Percentiles rank a stretch among this genome's conserved stretches.
Evolutionary conservation across 2,888 invertebrate species (phyloP).

Genomic region (Acleris holmiana): DNA sequence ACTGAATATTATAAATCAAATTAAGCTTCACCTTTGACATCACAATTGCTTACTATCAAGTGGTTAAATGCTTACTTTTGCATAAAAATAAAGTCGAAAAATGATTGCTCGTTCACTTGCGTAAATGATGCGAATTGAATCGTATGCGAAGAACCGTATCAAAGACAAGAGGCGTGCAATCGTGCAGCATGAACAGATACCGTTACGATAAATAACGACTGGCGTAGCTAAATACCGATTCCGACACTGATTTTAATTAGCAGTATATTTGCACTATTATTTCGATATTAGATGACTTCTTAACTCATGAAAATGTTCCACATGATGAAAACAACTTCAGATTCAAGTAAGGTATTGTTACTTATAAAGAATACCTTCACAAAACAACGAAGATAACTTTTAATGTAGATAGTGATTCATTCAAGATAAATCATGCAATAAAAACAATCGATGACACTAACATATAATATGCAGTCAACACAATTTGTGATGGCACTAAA

Average conservation of each 20-base stretch:
- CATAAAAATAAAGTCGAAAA: too few species aligned
- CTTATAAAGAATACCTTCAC: too few species aligned
- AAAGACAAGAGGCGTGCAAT: too few species aligned
- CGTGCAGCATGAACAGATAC: slow-evolving; percentile 21
- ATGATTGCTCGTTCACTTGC: too few species aligned
- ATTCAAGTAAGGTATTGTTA: too few species aligned
- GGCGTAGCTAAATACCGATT: background rate
- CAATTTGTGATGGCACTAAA: background rate
- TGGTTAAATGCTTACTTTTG: too few species aligned
- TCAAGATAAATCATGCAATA: slow-evolving; percentile 5
- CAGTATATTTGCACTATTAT: background rate
- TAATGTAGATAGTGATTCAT: background rate
- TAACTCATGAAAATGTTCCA: background rate
- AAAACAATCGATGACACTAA: slow-evolving; percentile 3
- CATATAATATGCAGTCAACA: background rate
- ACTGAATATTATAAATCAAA: too few species aligned
- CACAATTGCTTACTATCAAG: too few species aligned
- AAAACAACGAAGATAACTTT: too few species aligned
- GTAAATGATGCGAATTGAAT: too few species aligned
- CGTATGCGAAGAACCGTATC: background rate
- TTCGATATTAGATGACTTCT: background rate
- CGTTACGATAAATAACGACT: background rate
- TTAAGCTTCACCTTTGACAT: too few species aligned
- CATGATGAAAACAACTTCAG: too few species aligned
- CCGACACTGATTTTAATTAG: background rate